Conservation (phyloP, 2,113 vertebrate genomes). For the Vulpes vulpes region DNA sequence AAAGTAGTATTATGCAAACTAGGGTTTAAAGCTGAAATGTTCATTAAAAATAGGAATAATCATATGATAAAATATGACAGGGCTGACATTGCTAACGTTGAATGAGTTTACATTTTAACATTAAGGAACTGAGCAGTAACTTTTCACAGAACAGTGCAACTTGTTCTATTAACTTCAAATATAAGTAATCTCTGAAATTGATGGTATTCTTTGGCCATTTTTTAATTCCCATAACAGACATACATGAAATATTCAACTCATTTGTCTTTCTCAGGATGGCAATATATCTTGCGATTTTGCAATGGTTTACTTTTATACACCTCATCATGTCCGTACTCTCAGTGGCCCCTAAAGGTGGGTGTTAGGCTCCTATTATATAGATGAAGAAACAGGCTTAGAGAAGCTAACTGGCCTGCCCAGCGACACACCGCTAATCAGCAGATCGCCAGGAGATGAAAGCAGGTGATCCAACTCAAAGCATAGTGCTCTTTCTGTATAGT, state of each 20-base stretch:
- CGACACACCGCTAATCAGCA: not conserved
- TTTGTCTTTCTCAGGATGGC: not conserved
- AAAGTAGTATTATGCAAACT: constrained; percentile 67
- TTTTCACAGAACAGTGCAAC: not conserved
- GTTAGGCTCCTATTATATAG: not conserved
- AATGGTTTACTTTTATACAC: not conserved
- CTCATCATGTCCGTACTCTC: not conserved
- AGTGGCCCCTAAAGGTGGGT: not conserved
- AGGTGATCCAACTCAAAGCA: not conserved
- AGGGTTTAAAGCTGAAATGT: constrained; percentile 9
- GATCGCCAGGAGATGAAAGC: not conserved
- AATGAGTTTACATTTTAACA: constrained; percentile 38
- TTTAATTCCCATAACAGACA: not conserved
- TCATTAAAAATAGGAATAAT: constrained; percentile 68
- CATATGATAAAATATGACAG: not conserved
- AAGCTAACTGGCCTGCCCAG: not conserved
- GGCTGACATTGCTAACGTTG: not conserved
- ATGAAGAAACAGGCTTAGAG: not conserved
- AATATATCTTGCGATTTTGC: not conserved
- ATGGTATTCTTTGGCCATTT: not conserved
- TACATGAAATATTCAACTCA: not conserved
- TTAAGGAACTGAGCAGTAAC: constrained; percentile 29
- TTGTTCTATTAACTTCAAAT: constrained; percentile 13
- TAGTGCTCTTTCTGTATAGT: not conserved
- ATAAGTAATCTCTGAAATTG: not conserved